Percentiles rank a stretch among this genome's conserved stretches.
Evolutionary conservation across 2,113 vertebrate species (phyloP).

Genomic region (Echinops telfairi): DNA sequence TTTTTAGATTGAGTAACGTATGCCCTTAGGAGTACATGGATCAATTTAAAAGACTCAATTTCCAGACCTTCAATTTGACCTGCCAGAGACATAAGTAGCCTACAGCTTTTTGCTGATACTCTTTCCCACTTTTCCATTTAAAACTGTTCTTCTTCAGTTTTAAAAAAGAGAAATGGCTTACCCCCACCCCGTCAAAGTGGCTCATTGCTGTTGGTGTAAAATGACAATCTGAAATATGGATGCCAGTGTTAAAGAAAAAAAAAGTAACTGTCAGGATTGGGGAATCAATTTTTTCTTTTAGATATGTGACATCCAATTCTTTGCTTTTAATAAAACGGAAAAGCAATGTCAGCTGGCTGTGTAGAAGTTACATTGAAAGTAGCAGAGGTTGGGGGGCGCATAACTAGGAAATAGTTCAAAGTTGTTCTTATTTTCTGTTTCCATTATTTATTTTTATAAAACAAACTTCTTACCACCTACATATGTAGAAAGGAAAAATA

Average conservation of each 20-base stretch:
- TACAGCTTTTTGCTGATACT: background rate
- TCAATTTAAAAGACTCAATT: background rate
- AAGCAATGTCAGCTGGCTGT: background rate
- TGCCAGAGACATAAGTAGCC: background rate
- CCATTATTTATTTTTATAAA: background rate
- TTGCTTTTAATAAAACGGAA: constrained; percentile 19
- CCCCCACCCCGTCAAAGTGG: background rate
- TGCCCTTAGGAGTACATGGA: background rate
- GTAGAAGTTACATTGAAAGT: constrained; percentile 23
- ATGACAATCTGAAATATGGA: background rate
- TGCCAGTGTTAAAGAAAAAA: background rate
- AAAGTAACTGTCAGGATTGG: background rate
- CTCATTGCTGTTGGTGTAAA: background rate
- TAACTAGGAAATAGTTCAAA: background rate
- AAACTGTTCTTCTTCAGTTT: background rate
- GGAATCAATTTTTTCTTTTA: background rate
- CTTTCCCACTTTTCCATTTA: background rate
- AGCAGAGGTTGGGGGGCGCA: background rate
- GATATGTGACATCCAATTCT: background rate
- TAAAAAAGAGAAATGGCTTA: background rate
- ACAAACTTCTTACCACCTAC: background rate
- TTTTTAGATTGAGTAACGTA: background rate
- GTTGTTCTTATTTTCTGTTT: constrained; percentile 14
- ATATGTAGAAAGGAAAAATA: constrained; percentile 51
- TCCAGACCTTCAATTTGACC: background rate